Evolutionary conservation across 2,113 vertebrate genomes (phyloP), one percentile per base, ranked within the genome.

Genomic region (Tachuris rubrigastra): DNA sequence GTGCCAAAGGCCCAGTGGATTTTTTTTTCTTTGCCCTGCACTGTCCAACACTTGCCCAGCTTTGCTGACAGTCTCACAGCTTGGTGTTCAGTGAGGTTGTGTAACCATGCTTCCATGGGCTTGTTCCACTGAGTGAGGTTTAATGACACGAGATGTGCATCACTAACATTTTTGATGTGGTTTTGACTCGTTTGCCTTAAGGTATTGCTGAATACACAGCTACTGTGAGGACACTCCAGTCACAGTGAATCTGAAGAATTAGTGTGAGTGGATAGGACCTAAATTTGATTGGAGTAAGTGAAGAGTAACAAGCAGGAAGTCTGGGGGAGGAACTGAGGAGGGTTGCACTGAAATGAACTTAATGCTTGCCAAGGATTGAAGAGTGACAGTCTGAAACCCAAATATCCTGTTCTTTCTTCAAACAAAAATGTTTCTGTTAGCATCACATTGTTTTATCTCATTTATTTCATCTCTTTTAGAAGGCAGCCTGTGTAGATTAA

Each of bases 321-420:
- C 53, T 89, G 84, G 78, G 75, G 88, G 55, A 82, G 76, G 85
- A 88, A 86, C 42, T 1, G 80, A 73, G 58, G 46, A 73, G 83
- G 17, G 20, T 80, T 96, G 87, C 67, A 52, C 93, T 90, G 81
- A 87, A 90, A 81, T 59, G 67, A 93, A 96, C 68, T 55, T 47
- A 7, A 18, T 83, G 53, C 74, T 95, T 95, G 87, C 85, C 66
- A 93, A 82, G 72, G 69, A 83, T 74, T 89, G 58, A 62, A 63
- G 74, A 86, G 62, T 68, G 71, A 42, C 74, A 84, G 59, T 46
- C 84, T 91, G 83, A 65, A 82, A 93, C 77, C 77, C 75, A 85
- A 91, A 95, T 95, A 90, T 89, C 88, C 58, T 87, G 60, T 92
- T 90, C 75, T 81, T 82, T 67, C 89, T 85, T 59, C 62, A 42